phyloP scores from a whole-genome alignment of 2,888 invertebrate genomes.

The Oscheius sp. region DNA sequence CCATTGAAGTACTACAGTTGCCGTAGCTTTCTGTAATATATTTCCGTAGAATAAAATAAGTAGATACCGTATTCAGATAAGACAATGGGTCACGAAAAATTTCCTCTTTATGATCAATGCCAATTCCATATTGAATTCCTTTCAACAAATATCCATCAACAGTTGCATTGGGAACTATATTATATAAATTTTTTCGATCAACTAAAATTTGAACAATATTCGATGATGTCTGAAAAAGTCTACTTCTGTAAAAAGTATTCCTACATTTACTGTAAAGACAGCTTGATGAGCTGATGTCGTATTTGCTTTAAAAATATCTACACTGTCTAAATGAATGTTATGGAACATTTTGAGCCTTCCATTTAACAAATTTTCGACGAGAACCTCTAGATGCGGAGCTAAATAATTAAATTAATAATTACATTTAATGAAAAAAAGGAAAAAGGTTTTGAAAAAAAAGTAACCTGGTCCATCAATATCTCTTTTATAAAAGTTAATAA shows the following conservation, averaged over 20 bases:
- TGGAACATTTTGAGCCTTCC: conserved; percentile 7
- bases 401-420: conserved; percentile 33
- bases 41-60: neutral
- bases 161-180: conserved; percentile 23
- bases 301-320: conserved; percentile 4
- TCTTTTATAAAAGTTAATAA: conserved; percentile 49
- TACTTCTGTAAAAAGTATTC: no score
- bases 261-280: neutral
- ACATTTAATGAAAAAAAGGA: no score
- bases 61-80: conserved; percentile 51
- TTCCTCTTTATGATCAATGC: conserved; percentile 70
- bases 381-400: conserved; percentile 23
- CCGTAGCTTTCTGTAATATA: conserved; percentile 38
- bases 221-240: neutral
- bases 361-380: conserved; percentile 38
- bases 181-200: conserved; percentile 23
- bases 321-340: neutral
- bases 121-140: conserved; percentile 53
- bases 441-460: conserved; percentile 7
- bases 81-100: conserved; percentile 65
- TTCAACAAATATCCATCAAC: conserved; percentile 44
- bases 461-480: conserved; percentile 48
- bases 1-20: conserved; percentile 51
- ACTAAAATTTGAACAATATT: conserved; percentile 39
- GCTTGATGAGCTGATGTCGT: neutral